Evolutionary conservation across 2,113 vertebrate genomes (phyloP).

Genomic region (Cinclus cinclus): DNA sequence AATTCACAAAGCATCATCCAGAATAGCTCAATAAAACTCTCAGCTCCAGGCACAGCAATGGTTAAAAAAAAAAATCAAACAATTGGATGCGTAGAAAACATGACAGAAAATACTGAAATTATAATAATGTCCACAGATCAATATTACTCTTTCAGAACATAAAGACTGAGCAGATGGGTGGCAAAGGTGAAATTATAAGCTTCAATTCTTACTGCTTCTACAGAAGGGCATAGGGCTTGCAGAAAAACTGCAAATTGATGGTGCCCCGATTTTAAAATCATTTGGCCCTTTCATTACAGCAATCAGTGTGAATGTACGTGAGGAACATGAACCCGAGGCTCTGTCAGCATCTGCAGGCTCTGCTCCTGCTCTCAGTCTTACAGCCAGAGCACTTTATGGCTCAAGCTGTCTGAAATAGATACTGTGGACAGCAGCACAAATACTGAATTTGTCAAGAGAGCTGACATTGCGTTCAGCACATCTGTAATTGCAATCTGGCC

Average conservation of each 20-base stretch:
- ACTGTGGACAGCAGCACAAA: constrained; percentile 44
- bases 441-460: constrained; percentile 36
- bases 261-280: background rate
- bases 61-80: background rate
- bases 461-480: constrained; percentile 13
- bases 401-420: constrained; percentile 22
- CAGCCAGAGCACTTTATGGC: constrained; percentile 18
- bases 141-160: background rate
- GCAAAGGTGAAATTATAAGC: background rate
- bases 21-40: background rate
- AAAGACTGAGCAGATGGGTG: background rate
- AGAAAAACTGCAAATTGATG: background rate
- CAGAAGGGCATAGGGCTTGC: background rate
- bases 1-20: background rate
- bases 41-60: background rate
- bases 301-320: background rate
- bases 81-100: background rate
- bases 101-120: background rate
- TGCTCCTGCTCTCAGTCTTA: background rate
- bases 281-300: background rate
- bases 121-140: background rate
- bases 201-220: background rate
- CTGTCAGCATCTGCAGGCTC: background rate
- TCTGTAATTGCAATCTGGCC: constrained; percentile 67
- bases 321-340: background rate